These are phyloP conservation scores for Asbolus verrucosus DNA, from an alignment of 1,140 invertebrate species.

Conservation along the genomic window DNA sequence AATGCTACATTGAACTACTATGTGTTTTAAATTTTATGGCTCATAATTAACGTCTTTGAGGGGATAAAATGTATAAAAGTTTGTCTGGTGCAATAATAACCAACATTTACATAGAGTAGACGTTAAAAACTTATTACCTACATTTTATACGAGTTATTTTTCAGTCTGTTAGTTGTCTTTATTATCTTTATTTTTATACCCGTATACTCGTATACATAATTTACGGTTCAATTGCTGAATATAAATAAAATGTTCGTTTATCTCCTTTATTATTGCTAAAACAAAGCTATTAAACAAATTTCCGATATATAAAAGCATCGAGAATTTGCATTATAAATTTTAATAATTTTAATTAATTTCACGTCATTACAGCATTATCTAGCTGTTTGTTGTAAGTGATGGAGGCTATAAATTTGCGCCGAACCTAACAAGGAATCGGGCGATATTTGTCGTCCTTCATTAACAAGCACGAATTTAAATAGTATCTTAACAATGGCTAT, in stretches of 20 bases:
- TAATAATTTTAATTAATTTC: neutral
- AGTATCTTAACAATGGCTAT: constrained; percentile 45
- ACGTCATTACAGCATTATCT: neutral
- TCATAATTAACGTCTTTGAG: constrained; percentile 44
- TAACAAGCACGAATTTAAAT: constrained; percentile 38
- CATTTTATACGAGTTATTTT: constrained; percentile 20
- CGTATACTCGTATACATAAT: neutral
- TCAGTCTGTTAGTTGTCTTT: neutral
- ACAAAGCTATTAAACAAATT: neutral
- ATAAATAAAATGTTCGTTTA: constrained; percentile 9
- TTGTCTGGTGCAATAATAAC: constrained; percentile 41
- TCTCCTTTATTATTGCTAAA: constrained; percentile 5
- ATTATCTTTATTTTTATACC: no score
- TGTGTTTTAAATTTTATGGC: constrained; percentile 45
- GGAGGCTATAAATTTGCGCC: constrained; percentile 12
- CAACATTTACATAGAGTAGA: constrained; percentile 36
- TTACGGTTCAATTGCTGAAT: neutral
- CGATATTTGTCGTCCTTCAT: constrained; percentile 32
- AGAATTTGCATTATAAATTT: no score
- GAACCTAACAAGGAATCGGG: constrained; percentile 19
- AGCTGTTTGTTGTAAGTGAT: no score
- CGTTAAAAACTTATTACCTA: constrained; percentile 33
- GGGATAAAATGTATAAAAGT: constrained; percentile 42
- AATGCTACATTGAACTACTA: constrained; percentile 41
- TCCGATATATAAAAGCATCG: no score